Conservation (phyloP, 2,888 invertebrate species). For the Drosophila neoperkinsi region DNA sequence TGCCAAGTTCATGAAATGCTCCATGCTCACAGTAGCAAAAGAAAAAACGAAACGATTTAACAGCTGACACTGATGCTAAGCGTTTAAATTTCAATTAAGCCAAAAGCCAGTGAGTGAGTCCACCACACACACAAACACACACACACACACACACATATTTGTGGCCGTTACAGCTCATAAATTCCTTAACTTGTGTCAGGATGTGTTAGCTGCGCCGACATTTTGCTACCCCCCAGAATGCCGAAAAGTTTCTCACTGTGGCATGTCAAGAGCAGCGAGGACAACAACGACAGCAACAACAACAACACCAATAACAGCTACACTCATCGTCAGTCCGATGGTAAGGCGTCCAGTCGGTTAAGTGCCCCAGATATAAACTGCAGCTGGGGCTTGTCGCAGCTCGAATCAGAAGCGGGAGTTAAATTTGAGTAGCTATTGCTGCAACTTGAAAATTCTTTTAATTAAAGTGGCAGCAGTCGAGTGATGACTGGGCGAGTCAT, state of each 20-base stretch:
- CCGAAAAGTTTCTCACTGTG: conserved; percentile 62
- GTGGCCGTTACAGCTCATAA: conserved; percentile 77
- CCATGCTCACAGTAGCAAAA: conserved; percentile 44
- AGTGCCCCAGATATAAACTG: conserved; percentile 75
- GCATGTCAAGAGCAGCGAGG: conserved; percentile 62
- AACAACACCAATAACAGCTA: conserved; percentile 11
- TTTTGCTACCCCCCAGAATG: conserved; percentile 59
- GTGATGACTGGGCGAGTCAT: conserved; percentile 26
- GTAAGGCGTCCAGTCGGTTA: conserved; percentile 67
- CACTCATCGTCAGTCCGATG: conserved; percentile 29
- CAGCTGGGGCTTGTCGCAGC: conserved; percentile 60
- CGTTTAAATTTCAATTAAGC: conserved; percentile 80
- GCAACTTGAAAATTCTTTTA: conserved; percentile 46
- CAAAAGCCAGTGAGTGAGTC: conserved; percentile 46
- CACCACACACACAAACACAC: conserved; percentile 20
- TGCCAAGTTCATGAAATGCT: conserved; percentile 48
- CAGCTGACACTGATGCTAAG: conserved; percentile 72
- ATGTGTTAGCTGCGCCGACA: conserved; percentile 72
- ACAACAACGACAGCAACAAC: conserved; percentile 28
- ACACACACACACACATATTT: conserved; percentile 22
- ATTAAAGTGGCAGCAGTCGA: conserved; percentile 48
- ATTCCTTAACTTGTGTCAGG: conserved; percentile 80
- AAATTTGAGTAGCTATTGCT: conserved; percentile 17
- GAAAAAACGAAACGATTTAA: conserved; percentile 37
- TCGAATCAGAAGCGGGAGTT: conserved; percentile 23